A percentile compares a stretch with the other conserved stretches of the same genome.
Evolutionary conservation across 2,113 vertebrate genomes (phyloP).

Genomic region (Carassius gibelio): DNA sequence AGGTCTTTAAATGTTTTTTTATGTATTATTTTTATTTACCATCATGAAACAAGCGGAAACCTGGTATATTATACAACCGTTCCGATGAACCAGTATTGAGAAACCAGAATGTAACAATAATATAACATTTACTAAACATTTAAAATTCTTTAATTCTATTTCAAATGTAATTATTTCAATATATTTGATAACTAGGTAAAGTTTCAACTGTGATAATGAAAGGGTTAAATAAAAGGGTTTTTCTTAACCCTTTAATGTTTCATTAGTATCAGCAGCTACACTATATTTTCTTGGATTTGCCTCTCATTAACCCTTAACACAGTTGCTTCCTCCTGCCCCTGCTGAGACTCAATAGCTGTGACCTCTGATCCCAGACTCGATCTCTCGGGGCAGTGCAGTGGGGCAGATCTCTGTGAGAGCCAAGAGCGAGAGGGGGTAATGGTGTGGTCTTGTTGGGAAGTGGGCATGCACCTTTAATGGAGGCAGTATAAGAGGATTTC

Average conservation of each 20-base stretch:
- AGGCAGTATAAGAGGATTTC: conserved; percentile 22
- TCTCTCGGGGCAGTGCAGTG: neutral
- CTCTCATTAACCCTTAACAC: neutral
- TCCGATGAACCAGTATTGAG: neutral
- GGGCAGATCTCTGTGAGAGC: neutral
- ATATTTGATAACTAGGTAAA: neutral
- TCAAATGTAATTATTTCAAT: neutral
- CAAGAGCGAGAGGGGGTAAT: neutral
- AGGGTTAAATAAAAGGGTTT: neutral
- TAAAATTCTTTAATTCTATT: neutral
- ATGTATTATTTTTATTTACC: neutral
- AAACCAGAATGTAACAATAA: neutral
- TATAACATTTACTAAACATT: neutral
- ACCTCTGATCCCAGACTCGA: conserved; percentile 4
- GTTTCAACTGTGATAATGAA: neutral
- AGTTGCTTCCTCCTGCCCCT: neutral
- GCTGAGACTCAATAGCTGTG: neutral
- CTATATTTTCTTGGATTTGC: neutral
- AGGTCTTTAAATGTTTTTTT: neutral
- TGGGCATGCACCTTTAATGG: conserved; percentile 25
- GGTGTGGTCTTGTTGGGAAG: neutral
- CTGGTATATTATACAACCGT: too few relatives aligned
- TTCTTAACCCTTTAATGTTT: neutral
- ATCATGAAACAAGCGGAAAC: neutral
- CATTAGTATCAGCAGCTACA: neutral